A percentile compares a stretch with the other conserved stretches of the same genome.
These are phyloP conservation scores for Rhegmatorhina hoffmannsi DNA, from an alignment of 2,113 vertebrate species.

Conservation along the genomic window DNA sequence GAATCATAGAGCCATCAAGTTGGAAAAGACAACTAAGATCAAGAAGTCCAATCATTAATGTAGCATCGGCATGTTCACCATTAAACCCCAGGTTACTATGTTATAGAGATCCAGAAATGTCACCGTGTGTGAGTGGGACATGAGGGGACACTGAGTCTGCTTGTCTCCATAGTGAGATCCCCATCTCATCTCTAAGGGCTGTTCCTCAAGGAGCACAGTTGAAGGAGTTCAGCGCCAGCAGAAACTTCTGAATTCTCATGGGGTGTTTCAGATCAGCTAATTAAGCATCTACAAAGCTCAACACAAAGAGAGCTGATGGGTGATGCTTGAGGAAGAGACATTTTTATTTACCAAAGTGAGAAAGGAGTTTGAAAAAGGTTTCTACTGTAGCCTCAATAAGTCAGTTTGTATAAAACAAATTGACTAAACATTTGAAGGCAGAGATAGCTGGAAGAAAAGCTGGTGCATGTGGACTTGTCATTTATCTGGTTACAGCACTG, in stretches of 20 bases:
- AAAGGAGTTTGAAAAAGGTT: not conserved
- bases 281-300: not conserved
- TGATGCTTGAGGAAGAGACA: not conserved
- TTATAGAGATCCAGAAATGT: not conserved
- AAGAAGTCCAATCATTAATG: not conserved
- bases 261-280: not conserved
- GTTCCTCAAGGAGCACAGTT: not conserved
- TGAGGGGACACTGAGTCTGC: not conserved
- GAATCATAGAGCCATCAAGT: not conserved
- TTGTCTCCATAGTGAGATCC: not conserved
- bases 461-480: not conserved
- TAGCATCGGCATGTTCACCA: accelerated
- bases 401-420: not conserved
- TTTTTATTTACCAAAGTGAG: not conserved
- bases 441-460: not conserved
- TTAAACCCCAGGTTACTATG: not conserved
- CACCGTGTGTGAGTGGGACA: not conserved
- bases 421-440: not conserved
- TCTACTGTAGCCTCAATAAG: not conserved
- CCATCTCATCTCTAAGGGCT: not conserved
- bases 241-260: not conserved
- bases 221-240: not conserved
- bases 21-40: not conserved
- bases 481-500: not conserved
- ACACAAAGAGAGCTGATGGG: not conserved